Base-by-base conservation (phyloP, 2,797 vertebrate species). In the Chrosomus eos region DNA sequence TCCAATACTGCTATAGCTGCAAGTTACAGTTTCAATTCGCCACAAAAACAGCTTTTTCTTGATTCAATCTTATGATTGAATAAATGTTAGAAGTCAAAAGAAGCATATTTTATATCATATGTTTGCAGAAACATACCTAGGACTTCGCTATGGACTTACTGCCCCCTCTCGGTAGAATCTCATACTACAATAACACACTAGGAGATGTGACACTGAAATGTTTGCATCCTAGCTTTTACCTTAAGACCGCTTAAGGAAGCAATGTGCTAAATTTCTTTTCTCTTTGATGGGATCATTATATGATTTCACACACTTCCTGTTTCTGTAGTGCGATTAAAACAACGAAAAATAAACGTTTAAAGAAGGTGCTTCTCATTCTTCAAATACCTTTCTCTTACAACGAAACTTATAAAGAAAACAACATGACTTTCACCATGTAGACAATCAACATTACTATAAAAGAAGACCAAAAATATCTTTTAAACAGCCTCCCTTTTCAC, bases 281-380 rank as follows among this genome's bases (percentile, higher is more conserved):
- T 13, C 28, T 45, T 68, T 80, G 23, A 43, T 40, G 10, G 33
- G 68, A 28, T 48, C 14, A 16, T 48, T 48, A 26, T 36, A 74
- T 51, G 48, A 74, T 79, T 86, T 58, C 53, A 58, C 73, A 55
- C 31, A n/a, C 31, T 43, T 76, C 53, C 36, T 67, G 16, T 67
- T 58, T 45, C 16, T 36, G 51, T 80, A 71, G 68, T 79, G 82
- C 36, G 45, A 84, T 83, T 84, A 83, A 85, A 60, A n/a, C 33
- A 19, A 60, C 0, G 51, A 38, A 81, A 62, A 53, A 85, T 51
- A 81, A 72, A 70, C 51, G 45, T 58, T 33, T 36, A 72, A 70
- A 89, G n/a, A 87, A 89, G 85, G 86, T 88, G 86, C 86, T 86
- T 84, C 84, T 86, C n/a, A n/a, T 70, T 80, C 80, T 60, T 81